Evolutionary conservation across 2,113 vertebrate genomes (phyloP), one percentile per base, ranked within the genome.

Genomic region (Lycocorax pyrrhopterus): DNA sequence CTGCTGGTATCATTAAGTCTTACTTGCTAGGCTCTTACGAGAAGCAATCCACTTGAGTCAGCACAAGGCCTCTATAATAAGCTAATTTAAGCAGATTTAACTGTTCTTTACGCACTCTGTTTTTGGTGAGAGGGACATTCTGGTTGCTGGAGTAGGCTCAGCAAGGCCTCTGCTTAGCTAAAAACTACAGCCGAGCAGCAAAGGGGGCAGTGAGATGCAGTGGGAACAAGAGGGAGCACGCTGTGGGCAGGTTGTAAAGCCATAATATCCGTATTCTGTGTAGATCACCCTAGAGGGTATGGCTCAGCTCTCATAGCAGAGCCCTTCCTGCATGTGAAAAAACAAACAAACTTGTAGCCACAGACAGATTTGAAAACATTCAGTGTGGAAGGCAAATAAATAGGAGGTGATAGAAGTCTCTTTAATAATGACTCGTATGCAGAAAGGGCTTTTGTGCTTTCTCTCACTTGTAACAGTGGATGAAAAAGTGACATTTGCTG

Each of bases 191-290:
- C 43, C 1, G 1, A 10, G 71, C 55, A 64, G 83, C 49, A 44
- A 32, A 68, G 9, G 18, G 58, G 6, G 4, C 7, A 7, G 52
- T 12, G 43, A 67, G 71, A 6, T 73, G 72, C 58, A 13, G 9
- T 22, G 15, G 71, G 58, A 83, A 23, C 49, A 39, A 19, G 23
- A 68, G n/a, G 49, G 58, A 60, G 58, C 44, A 6, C 0, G 0
- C 27, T 68, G 66, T 82, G 71, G 56, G 11, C 43, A 63, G 68
- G 22, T 3, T 82, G 33, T 64, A 56, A 92, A 68, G 67, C 71
- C 41, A 1, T 22, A 41, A 25, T 79, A 72, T 2, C 62, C 1
- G 0, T 25, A 9, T 76, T 58, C 62, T 35, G 17, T 56, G 47
- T 20, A 56, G 32, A 37, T 87, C 56, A 30, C 26, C 19, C 33